Percentiles rank a stretch among this genome's conserved stretches.
These are phyloP conservation scores for Neomicropteryx cornuta DNA, from an alignment of 1,140 invertebrate species.

Conservation along the genomic window DNA sequence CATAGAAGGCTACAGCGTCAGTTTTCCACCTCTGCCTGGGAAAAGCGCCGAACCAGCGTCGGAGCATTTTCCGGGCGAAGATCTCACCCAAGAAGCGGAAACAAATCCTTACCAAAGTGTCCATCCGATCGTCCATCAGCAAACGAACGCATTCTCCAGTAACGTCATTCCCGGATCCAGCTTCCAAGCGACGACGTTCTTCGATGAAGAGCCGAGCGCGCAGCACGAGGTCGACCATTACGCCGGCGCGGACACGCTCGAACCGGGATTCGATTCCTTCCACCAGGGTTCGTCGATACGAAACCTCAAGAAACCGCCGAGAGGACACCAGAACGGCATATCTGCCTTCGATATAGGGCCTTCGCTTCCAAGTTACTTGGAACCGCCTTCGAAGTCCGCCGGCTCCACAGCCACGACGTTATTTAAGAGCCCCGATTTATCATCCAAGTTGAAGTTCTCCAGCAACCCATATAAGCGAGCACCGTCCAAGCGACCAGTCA, in stretches of 20 bases:
- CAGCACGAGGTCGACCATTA: slow-evolving; percentile 10
- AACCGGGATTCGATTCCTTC: slow-evolving; percentile 29
- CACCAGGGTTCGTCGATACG: slow-evolving; percentile 28
- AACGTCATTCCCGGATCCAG: slow-evolving; percentile 25
- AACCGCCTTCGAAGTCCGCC: slow-evolving; percentile 32
- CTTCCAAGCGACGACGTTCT: slow-evolving; percentile 13
- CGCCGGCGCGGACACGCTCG: too few species aligned
- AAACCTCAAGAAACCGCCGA: slow-evolving; percentile 28
- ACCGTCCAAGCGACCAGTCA: slow-evolving; percentile 23
- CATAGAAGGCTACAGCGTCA: slow-evolving; percentile 60
- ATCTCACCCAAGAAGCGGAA: slow-evolving; percentile 30
- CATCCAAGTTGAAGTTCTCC: slow-evolving; percentile 9
- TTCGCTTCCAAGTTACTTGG: slow-evolving; percentile 33
- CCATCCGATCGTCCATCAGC: slow-evolving; percentile 26
- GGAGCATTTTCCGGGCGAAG: slow-evolving; percentile 36
- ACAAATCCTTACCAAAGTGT: slow-evolving; percentile 32
- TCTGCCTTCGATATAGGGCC: slow-evolving; percentile 18
- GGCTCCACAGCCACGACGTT: slow-evolving; percentile 19
- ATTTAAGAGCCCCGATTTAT: slow-evolving; percentile 8
- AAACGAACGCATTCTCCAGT: too few species aligned
- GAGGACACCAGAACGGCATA: slow-evolving; percentile 18
- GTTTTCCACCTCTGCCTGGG: slow-evolving; percentile 43
- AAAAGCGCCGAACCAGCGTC: slow-evolving; percentile 31
- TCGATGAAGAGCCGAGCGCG: slow-evolving; percentile 8
- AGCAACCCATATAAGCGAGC: too few species aligned